Conservation (phyloP, 2,113 vertebrate genomes). For the Sclerurus mexicanus region DNA sequence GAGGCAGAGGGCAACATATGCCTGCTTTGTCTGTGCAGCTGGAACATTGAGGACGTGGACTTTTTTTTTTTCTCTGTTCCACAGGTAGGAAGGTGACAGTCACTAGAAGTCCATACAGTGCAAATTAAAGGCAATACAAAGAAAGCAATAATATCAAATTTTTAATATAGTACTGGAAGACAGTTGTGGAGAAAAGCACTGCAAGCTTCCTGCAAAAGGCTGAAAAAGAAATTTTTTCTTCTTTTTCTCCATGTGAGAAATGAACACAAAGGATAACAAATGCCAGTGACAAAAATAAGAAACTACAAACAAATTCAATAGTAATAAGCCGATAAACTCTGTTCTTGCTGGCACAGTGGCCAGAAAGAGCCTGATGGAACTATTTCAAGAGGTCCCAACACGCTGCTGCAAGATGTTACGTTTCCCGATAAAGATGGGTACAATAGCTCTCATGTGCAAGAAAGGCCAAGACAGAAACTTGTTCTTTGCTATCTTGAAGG, state of each 20-base stretch:
- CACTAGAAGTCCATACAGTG: not conserved
- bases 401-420: not conserved
- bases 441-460: not conserved
- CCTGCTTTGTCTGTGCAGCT: not conserved
- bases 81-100: not conserved
- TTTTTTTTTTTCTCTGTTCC: not conserved
- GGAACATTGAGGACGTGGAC: accelerated
- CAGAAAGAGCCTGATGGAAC: not conserved
- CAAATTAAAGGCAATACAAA: not conserved
- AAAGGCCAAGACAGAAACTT: not conserved
- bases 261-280: not conserved
- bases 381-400: not conserved
- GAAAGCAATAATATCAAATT: not conserved
- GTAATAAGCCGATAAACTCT: not conserved
- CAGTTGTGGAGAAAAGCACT: not conserved
- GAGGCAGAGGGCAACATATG: accelerated
- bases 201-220: not conserved
- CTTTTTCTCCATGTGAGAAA: not conserved
- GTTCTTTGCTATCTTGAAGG: not conserved
- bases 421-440: not conserved
- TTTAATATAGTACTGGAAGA: not conserved
- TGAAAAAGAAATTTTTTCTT: not conserved
- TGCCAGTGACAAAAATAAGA: not conserved
- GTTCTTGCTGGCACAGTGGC: not conserved
- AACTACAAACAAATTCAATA: not conserved